Evolutionary conservation across 2,113 vertebrate species (phyloP).

Genomic region (Cololabis saira): DNA sequence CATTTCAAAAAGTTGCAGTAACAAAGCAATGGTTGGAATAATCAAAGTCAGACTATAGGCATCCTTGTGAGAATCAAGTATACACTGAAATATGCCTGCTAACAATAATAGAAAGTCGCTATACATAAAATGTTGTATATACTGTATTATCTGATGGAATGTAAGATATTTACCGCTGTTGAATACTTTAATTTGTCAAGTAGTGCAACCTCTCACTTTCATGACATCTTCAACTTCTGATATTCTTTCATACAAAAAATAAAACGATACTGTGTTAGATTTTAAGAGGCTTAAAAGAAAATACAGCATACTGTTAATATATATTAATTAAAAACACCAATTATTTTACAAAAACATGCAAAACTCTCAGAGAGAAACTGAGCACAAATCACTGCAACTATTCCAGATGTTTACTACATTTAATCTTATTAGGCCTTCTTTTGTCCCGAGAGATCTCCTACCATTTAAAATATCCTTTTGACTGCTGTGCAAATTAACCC

Average conservation of each 20-base stretch:
- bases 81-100: not conserved
- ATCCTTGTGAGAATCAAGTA: not conserved
- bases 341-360: not conserved
- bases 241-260: too few relatives aligned
- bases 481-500: constrained; percentile 80
- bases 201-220: too few relatives aligned
- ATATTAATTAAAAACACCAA: not conserved
- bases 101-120: too few relatives aligned
- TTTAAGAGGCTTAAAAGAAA: not conserved
- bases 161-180: too few relatives aligned
- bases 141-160: too few relatives aligned
- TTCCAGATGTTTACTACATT: constrained; percentile 45
- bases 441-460: constrained; percentile 64
- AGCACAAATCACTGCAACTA: constrained; percentile 47
- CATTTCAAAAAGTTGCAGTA: not conserved
- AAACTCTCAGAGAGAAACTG: not conserved
- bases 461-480: constrained; percentile 77
- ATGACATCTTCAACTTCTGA: too few relatives aligned
- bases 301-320: not conserved
- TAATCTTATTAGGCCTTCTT: constrained; percentile 54
- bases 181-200: too few relatives aligned
- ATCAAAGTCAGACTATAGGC: not conserved
- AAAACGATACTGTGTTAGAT: not conserved
- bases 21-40: not conserved
- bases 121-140: too few relatives aligned